These are phyloP conservation scores for Nannobrachium achirus DNA, from an alignment of 2,113 vertebrate species.

Conservation along the genomic window DNA sequence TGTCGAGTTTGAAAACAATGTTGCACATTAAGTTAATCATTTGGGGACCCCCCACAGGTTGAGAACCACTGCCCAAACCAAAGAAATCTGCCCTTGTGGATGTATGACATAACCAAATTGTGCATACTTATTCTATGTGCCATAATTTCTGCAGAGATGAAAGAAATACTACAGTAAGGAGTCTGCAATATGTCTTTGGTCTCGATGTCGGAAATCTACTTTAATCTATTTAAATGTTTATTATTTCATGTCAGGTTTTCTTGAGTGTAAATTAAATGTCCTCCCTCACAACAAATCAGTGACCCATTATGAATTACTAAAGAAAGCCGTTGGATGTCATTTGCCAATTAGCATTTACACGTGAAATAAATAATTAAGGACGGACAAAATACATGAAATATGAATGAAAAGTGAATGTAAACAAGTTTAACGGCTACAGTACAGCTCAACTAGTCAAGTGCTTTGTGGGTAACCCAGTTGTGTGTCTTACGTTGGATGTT, in stretches of 20 bases:
- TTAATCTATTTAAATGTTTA: not conserved
- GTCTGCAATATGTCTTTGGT: conserved; percentile 75
- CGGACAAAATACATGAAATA: not conserved
- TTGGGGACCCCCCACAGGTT: too few species aligned
- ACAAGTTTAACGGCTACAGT: not conserved
- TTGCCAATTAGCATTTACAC: conserved; percentile 21
- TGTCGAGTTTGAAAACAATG: too few species aligned
- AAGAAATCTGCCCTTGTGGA: too few species aligned
- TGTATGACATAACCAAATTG: not conserved
- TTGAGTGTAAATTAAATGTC: not conserved
- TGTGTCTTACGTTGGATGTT: conserved; percentile 7
- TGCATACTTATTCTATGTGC: not conserved
- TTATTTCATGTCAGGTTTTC: not conserved
- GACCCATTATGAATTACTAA: not conserved
- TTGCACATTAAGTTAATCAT: too few species aligned
- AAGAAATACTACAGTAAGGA: conserved; percentile 34
- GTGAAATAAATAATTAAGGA: not conserved
- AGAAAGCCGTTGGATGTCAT: not conserved
- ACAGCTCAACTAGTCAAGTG: conserved; percentile 1
- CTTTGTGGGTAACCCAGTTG: conserved; percentile 1
- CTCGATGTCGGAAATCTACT: conserved; percentile 47
- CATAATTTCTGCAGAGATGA: not conserved
- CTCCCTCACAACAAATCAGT: conserved; percentile 11
- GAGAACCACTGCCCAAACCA: too few species aligned
- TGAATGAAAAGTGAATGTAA: not conserved